phyloP scores from a whole-genome alignment of 2,888 invertebrate genomes.

The Taenaris catops region DNA sequence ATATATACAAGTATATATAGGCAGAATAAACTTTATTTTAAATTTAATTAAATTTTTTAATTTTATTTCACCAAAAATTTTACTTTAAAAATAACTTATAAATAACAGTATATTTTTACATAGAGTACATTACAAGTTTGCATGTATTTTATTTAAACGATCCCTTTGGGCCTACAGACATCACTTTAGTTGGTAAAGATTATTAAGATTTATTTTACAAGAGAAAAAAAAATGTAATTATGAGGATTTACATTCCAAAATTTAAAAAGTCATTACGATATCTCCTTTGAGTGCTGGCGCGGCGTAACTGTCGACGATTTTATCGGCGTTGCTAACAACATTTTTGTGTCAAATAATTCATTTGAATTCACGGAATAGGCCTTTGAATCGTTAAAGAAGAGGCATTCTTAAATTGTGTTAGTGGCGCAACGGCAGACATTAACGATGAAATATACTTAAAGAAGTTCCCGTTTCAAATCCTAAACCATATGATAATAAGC shows the following conservation, averaged over 20 bases:
- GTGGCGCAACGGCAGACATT: slow-evolving; percentile 19
- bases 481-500: slow-evolving; percentile 30
- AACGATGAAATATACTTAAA: slow-evolving; percentile 26
- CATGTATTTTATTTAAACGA: too few species aligned
- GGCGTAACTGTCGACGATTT: not conserved
- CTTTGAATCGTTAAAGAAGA: slow-evolving; percentile 12
- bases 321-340: slow-evolving; percentile 3
- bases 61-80: too few species aligned
- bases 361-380: slow-evolving; percentile 13
- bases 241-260: not conserved
- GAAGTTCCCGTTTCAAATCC: slow-evolving; percentile 27
- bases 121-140: too few species aligned
- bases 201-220: too few species aligned
- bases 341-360: slow-evolving; percentile 13
- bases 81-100: too few species aligned
- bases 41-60: too few species aligned
- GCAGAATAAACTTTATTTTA: too few species aligned
- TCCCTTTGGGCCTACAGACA: too few species aligned
- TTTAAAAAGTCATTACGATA: not conserved
- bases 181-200: too few species aligned
- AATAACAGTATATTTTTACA: too few species aligned
- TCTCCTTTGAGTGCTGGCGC: slow-evolving; percentile 1
- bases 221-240: not conserved
- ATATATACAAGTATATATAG: too few species aligned
- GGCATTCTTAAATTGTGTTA: slow-evolving; percentile 14